phyloP scores from a whole-genome alignment of 2,797 vertebrate genomes.

The Gymnodraco acuticeps region DNA sequence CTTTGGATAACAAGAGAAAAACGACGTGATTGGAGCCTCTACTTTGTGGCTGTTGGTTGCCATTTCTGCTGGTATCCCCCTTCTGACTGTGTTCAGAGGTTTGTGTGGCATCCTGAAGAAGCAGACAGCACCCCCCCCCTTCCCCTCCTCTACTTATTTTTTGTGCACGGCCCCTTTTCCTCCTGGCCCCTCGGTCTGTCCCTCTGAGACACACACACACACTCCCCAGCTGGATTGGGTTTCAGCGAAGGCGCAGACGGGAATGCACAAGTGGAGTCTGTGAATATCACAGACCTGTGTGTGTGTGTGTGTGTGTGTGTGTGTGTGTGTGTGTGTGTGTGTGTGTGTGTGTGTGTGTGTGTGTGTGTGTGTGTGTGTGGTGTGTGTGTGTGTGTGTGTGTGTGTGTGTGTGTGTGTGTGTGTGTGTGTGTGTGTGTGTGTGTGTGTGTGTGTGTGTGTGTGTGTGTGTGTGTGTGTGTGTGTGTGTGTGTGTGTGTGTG shows the following conservation, averaged over 20 bases:
- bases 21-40: slow-evolving; percentile 42
- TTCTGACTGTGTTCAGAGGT: slow-evolving; percentile 54
- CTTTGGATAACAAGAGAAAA: slow-evolving; percentile 45
- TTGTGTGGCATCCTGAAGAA: slow-evolving; percentile 68
- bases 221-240: slow-evolving; percentile 72
- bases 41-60: slow-evolving; percentile 49
- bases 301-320: slow-evolving; percentile 36
- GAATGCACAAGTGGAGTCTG: slow-evolving; percentile 83
- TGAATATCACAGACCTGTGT: slow-evolving; percentile 78
- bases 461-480: slow-evolving; percentile 57
- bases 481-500: slow-evolving; percentile 23
- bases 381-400: slow-evolving; percentile 48
- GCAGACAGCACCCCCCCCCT: slow-evolving; percentile 38
- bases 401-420: slow-evolving; percentile 25
- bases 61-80: slow-evolving; percentile 52
- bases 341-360: slow-evolving; percentile 53
- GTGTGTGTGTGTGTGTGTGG: slow-evolving; percentile 44
- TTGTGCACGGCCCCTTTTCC: slow-evolving; percentile 59
- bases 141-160: slow-evolving; percentile 28
- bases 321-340: slow-evolving; percentile 49
- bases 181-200: slow-evolving; percentile 54
- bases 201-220: slow-evolving; percentile 44
- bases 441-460: slow-evolving; percentile 34
- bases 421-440: slow-evolving; percentile 57
- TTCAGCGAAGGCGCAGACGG: slow-evolving; percentile 81